Evolutionary conservation across 1,140 invertebrate genomes (phyloP).

Genomic region (Sipha flava): DNA sequence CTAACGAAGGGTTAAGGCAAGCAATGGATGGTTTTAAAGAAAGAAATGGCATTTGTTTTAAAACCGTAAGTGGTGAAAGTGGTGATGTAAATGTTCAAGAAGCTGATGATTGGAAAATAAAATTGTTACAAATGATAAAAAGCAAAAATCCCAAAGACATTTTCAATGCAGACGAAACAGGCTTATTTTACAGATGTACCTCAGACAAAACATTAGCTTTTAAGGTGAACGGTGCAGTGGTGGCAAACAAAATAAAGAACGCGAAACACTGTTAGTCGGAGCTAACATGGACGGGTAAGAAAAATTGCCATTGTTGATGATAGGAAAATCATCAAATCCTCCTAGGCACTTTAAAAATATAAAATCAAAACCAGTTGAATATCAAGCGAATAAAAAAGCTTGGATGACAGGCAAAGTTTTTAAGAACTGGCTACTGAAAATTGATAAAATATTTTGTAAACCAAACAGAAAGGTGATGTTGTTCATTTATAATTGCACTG

Average conservation of each 20-base stretch:
- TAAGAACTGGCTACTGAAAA: too few relatives aligned
- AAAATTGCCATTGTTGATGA: slow-evolving; percentile 43
- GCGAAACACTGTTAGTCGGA: slow-evolving; percentile 42
- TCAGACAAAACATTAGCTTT: slow-evolving; percentile 43
- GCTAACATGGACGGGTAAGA: slow-evolving; percentile 43
- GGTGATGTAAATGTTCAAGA: neutral
- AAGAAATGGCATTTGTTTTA: too few relatives aligned
- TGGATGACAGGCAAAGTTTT: too few relatives aligned
- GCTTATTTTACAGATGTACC: slow-evolving; percentile 46
- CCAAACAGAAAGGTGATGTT: too few relatives aligned
- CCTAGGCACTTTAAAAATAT: too few relatives aligned
- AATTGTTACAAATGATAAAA: slow-evolving; percentile 41
- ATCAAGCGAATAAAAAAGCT: too few relatives aligned
- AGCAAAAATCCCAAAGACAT: too few relatives aligned
- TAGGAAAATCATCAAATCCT: slow-evolving; percentile 44
- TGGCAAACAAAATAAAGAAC: slow-evolving; percentile 43
- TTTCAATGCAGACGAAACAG: slow-evolving; percentile 48
- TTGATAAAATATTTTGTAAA: too few relatives aligned
- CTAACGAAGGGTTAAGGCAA: too few relatives aligned
- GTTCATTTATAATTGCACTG: too few relatives aligned
- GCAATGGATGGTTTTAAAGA: slow-evolving; percentile 44
- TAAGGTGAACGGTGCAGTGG: slow-evolving; percentile 40
- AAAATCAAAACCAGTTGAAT: too few relatives aligned
- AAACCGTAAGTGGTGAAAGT: neutral
- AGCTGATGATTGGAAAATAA: too few relatives aligned